Base-by-base conservation (phyloP, 2,888 invertebrate genomes). In the Coenonympha glycerion region DNA sequence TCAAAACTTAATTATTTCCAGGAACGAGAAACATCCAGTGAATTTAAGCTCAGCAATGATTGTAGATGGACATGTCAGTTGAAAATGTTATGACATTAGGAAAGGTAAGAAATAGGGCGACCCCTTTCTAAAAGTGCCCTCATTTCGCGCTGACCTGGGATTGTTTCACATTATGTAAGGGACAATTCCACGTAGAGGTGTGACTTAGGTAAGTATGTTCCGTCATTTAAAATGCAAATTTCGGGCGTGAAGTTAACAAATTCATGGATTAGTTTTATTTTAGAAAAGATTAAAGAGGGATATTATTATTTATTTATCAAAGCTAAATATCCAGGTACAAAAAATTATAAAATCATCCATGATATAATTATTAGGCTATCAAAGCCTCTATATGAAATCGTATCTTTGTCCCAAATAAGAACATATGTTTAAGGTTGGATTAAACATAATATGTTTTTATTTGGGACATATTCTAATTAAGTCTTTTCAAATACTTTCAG, bases 131-230 rank as follows among this genome's bases (percentile, higher is more conserved):
- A 56, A 65, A 59, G 54, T 61, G 59, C 61, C 68, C 61, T 66
- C 65, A 63, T 70, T 67, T 62, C 56, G 56, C 56, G 45, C 45
- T 37, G 51, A 52, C 54, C 51, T 47, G 58, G 66, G 59, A 64
- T 59, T 64, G 63, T 62, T 62, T 62, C 62, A 60, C 63, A 63
- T 68, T 68, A 69, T 63, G 58, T 53, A 61, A 60, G 57, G 56
- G 58, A 62, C 49, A 47, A 49, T 56, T 60, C 48, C 28, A 49
- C 49, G 48, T 49, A 52, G 46, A 56, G 55, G 53, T 48, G 47
- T 46, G 56, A 57, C 53, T 54, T 41, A 49, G 47, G 44, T 41
- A 49, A 47, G 44, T 49, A 37, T 52, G 44, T 52, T 19, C 3
- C 19, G 18, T 34, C 42, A 52, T 50, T 55, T 45, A 52, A 51